phyloP scores from a whole-genome alignment of 2,888 invertebrate species.

The Iphiclides podalirius region DNA sequence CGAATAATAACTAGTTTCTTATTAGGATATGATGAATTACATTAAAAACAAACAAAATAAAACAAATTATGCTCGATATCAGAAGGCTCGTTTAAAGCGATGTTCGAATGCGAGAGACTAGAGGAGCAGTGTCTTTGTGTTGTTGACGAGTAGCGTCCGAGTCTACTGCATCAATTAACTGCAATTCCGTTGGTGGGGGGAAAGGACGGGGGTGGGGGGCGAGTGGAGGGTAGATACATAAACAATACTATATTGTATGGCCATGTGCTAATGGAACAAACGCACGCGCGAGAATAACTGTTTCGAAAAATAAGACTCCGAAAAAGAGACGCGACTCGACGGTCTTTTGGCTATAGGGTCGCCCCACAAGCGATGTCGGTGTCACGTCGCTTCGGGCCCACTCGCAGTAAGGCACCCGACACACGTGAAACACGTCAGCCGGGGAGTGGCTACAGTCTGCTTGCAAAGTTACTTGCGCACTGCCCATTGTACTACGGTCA shows the following conservation, averaged over 20 bases:
- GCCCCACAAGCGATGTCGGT: too few relatives aligned
- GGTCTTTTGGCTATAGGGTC: too few relatives aligned
- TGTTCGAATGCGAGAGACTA: slow-evolving; percentile 76
- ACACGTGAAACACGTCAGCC: background rate
- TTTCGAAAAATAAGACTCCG: too few relatives aligned
- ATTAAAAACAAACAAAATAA: slow-evolving; percentile 2
- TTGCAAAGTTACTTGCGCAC: slow-evolving; percentile 22
- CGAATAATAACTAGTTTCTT: slow-evolving; percentile 71
- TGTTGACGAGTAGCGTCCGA: slow-evolving; percentile 64
- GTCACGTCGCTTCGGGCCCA: background rate
- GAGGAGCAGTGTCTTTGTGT: slow-evolving; percentile 69
- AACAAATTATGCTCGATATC: slow-evolving; percentile 72
- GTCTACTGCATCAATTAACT: slow-evolving; percentile 79
- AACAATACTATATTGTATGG: too few relatives aligned
- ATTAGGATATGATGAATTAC: slow-evolving; percentile 67
- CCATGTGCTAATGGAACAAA: too few relatives aligned
- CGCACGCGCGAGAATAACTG: too few relatives aligned
- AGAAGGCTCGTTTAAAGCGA: slow-evolving; percentile 61
- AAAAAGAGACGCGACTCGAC: too few relatives aligned
- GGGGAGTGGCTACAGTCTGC: too few relatives aligned
- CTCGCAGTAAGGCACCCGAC: background rate
- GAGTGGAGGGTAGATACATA: background rate
- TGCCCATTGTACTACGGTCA: slow-evolving; percentile 44
- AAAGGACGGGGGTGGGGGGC: slow-evolving; percentile 33
- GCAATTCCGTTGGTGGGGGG: slow-evolving; percentile 50